Conservation (phyloP, 2,113 vertebrate genomes). For the Diadophis punctatus region DNA sequence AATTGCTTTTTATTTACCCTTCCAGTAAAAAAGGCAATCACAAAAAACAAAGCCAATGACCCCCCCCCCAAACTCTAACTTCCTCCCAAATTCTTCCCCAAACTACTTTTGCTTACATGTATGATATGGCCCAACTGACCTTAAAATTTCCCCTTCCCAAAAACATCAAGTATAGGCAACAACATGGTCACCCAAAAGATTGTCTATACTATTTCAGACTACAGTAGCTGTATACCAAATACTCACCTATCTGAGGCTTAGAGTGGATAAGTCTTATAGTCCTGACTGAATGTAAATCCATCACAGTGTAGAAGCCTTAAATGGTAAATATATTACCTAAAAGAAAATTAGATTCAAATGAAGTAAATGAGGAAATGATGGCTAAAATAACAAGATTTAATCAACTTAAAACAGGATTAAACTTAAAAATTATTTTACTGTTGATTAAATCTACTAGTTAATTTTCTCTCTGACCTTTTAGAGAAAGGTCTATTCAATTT, state of each 20-base stretch:
- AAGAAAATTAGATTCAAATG: not conserved
- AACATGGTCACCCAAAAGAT: not conserved
- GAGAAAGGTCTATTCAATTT: not conserved
- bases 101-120: not conserved
- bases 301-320: not conserved
- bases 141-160: not conserved
- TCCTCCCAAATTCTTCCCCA: not conserved
- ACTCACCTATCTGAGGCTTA: not conserved
- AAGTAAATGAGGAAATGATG: not conserved
- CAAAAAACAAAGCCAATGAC: not conserved
- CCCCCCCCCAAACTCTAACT: not conserved
- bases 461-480: not conserved
- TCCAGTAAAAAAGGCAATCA: not conserved
- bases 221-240: not conserved
- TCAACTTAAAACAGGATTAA: not conserved
- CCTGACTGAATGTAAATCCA: not conserved
- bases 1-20: not conserved
- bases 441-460: not conserved
- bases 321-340: not conserved
- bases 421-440: slow-evolving; percentile 27
- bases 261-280: too few species aligned
- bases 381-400: not conserved
- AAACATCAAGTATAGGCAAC: not conserved
- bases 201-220: not conserved
- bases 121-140: not conserved